These are phyloP conservation scores for Procavia capensis DNA, from an alignment of 2,113 vertebrate species.

Conservation along the genomic window DNA sequence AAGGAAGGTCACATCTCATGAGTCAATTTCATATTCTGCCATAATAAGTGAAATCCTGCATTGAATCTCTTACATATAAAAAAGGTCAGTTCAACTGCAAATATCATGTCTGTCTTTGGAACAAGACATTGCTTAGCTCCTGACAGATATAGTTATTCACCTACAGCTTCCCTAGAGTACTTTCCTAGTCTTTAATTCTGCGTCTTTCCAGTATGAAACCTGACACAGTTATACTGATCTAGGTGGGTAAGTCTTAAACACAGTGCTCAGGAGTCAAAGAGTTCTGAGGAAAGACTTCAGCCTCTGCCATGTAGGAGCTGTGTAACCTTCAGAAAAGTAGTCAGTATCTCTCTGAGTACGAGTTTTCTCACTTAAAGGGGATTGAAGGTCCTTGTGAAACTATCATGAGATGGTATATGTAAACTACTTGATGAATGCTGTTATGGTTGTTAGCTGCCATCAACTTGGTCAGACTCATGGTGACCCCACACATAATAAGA, in stretches of 20 bases:
- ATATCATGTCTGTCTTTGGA: conserved; percentile 74
- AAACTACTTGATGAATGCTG: neutral
- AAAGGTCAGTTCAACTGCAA: conserved; percentile 81
- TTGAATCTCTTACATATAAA: conserved; percentile 79
- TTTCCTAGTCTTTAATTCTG: conserved; percentile 51
- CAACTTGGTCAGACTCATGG: neutral
- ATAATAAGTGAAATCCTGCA: conserved; percentile 76
- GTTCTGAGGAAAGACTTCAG: neutral
- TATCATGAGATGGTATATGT: neutral
- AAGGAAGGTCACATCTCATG: conserved; percentile 76
- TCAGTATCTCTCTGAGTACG: neutral
- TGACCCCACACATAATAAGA: neutral
- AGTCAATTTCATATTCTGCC: conserved; percentile 77
- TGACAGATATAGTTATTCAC: conserved; percentile 69
- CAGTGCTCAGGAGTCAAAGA: neutral
- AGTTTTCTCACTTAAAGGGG: neutral
- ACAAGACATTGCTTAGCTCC: conserved; percentile 70
- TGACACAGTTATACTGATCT: neutral
- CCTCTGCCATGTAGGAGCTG: neutral
- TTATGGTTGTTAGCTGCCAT: neutral
- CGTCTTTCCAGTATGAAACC: conserved; percentile 3
- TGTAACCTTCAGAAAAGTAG: conserved; percentile 52
- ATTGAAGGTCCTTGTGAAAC: neutral
- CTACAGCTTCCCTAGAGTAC: conserved; percentile 33
- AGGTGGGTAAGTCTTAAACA: neutral